phyloP scores from a whole-genome alignment of 1,140 invertebrate species.

The Meloidogyne hapla region DNA sequence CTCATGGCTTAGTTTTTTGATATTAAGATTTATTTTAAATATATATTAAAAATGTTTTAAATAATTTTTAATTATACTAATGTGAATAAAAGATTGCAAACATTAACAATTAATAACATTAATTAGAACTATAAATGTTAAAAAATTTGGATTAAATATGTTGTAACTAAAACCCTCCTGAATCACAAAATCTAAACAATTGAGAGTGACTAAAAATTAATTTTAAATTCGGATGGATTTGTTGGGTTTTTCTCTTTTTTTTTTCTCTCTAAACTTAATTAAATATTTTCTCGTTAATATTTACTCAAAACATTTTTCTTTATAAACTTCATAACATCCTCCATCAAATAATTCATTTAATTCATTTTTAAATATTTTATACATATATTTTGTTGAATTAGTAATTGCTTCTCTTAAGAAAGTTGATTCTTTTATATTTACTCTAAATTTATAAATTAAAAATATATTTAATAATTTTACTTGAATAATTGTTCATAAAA shows the following conservation, averaged over 20 bases:
- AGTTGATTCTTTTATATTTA: neutral
- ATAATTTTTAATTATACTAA: neutral
- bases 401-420: neutral
- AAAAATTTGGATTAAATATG: too few relatives aligned
- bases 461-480: neutral
- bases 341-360: neutral
- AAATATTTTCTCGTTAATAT: neutral
- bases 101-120: too few relatives aligned
- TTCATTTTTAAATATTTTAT: neutral
- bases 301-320: neutral
- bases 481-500: neutral
- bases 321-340: neutral
- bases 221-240: too few relatives aligned
- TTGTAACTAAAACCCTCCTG: too few relatives aligned
- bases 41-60: neutral
- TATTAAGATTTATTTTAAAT: neutral
- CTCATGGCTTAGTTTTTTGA: constrained; percentile 75
- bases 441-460: neutral
- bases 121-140: too few relatives aligned
- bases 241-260: too few relatives aligned
- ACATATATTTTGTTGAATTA: neutral
- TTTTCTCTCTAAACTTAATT: neutral
- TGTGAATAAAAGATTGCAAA: too few relatives aligned
- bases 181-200: too few relatives aligned
- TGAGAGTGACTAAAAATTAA: too few relatives aligned